A percentile compares a stretch with the other conserved stretches of the same genome.
Conservation (phyloP, 2,797 vertebrate genomes). For the Mallotus villosus region DNA sequence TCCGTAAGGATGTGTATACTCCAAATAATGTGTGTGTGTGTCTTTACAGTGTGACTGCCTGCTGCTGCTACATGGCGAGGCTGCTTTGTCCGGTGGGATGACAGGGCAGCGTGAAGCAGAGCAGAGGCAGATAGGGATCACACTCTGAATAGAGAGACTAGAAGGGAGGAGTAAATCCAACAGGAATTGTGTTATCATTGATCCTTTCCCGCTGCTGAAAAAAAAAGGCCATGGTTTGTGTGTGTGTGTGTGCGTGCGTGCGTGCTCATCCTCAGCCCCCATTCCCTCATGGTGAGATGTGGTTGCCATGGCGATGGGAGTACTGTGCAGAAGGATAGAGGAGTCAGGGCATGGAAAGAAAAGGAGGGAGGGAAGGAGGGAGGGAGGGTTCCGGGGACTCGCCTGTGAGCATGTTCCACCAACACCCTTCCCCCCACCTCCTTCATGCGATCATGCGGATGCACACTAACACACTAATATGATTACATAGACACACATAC, state of each 20-base stretch:
- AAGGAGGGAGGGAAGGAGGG: background rate
- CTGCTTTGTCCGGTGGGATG: slow-evolving; percentile 5
- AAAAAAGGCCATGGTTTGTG: background rate
- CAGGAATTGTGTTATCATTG: slow-evolving; percentile 8
- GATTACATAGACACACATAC: background rate
- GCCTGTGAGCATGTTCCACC: slow-evolving; percentile 57
- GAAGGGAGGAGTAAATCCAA: slow-evolving; percentile 5
- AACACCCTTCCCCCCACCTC: slow-evolving; percentile 62
- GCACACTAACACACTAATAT: slow-evolving; percentile 15
- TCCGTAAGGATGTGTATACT: background rate
- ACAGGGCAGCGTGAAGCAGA: slow-evolving; percentile 7
- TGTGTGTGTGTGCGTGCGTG: background rate
- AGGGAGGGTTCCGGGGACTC: slow-evolving; percentile 11
- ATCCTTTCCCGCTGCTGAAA: slow-evolving; percentile 3
- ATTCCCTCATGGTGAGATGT: slow-evolving; percentile 36
- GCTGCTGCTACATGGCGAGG: slow-evolving; percentile 3
- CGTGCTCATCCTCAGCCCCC: slow-evolving; percentile 37
- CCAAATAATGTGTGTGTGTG: background rate
- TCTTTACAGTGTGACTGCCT: background rate
- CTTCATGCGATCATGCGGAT: slow-evolving; percentile 33
- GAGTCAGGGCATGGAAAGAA: slow-evolving; percentile 7
- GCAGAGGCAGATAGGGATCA: slow-evolving; percentile 11
- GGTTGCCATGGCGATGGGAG: slow-evolving; percentile 66
- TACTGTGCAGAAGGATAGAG: slow-evolving; percentile 51
- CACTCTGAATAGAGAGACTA: slow-evolving; percentile 5